Conservation (phyloP, 2,888 invertebrate species). For the Acanthopleura granulata region DNA sequence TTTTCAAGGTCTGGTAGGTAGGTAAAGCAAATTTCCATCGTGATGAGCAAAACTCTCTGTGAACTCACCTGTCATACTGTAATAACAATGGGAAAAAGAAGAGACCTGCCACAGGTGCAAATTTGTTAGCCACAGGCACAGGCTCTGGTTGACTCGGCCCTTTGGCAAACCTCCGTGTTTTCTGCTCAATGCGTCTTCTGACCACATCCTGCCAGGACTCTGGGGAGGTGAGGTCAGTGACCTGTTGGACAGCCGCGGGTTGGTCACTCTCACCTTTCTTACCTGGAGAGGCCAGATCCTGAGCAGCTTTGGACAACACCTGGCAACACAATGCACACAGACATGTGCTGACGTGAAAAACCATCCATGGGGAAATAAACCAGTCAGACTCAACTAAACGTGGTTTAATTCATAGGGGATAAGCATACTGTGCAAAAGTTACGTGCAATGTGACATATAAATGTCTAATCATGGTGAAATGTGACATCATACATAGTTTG, state of each 20-base stretch:
- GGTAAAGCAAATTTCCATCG: background rate
- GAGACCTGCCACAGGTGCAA: conserved; percentile 80
- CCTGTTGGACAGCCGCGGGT: too few species aligned
- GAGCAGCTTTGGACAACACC: conserved; percentile 60
- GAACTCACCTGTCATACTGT: conserved; percentile 56
- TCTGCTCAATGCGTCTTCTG: conserved; percentile 78
- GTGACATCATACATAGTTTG: too few species aligned
- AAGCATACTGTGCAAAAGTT: too few species aligned
- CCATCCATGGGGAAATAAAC: too few species aligned
- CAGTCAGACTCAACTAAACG: too few species aligned
- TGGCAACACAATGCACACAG: conserved; percentile 21
- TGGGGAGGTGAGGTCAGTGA: background rate
- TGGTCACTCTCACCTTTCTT: too few species aligned
- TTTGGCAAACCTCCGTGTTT: conserved; percentile 75
- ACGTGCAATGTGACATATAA: too few species aligned
- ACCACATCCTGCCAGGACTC: conserved; percentile 75
- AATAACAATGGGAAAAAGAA: conserved; percentile 82
- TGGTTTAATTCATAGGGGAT: too few species aligned
- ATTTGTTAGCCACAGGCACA: conserved; percentile 75
- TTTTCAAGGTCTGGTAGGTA: background rate
- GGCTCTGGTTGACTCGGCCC: conserved; percentile 72
- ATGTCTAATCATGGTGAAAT: too few species aligned
- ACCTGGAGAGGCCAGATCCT: conserved; percentile 57
- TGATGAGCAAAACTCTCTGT: too few species aligned
- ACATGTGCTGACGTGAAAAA: too few species aligned